Conservation (phyloP, 2,888 invertebrate species). For the Cryptocephalus primarius region DNA sequence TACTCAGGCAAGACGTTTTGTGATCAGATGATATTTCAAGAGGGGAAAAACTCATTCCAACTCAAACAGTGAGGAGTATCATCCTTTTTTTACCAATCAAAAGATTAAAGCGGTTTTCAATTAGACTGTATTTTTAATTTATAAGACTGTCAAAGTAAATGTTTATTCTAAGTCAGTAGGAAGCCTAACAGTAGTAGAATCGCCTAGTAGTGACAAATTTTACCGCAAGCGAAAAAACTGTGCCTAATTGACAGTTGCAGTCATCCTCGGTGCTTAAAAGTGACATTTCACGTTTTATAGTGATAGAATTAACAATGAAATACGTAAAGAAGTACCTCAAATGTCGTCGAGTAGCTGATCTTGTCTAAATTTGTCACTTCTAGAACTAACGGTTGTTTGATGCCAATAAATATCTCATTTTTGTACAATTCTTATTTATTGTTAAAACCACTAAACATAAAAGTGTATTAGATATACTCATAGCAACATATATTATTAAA, state of each 20-base stretch:
- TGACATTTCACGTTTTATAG: no score
- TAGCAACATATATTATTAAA: constrained; percentile 1
- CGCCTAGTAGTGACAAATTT: not conserved
- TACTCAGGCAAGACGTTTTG: constrained; percentile 2
- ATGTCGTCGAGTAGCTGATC: no score
- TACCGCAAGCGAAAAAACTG: constrained; percentile 1
- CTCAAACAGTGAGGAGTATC: no score
- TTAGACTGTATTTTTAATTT: constrained; percentile 12
- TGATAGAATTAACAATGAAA: no score
- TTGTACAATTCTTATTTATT: not conserved
- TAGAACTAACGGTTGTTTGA: not conserved
- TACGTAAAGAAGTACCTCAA: no score
- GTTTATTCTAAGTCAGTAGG: constrained; percentile 22
- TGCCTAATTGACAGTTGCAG: not conserved
- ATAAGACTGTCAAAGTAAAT: constrained; percentile 21
- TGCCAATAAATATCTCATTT: not conserved
- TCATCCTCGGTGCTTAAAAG: no score
- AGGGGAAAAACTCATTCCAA: not conserved
- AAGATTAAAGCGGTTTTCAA: not conserved
- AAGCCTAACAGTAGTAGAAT: constrained; percentile 11
- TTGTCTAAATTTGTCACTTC: no score
- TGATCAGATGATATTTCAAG: not conserved
- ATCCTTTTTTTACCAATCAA: not conserved
- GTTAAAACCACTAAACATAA: not conserved
- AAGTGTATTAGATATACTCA: constrained; percentile 3